Base-by-base conservation (phyloP, 2,797 vertebrate genomes). In the Xyrichtys novacula region DNA sequence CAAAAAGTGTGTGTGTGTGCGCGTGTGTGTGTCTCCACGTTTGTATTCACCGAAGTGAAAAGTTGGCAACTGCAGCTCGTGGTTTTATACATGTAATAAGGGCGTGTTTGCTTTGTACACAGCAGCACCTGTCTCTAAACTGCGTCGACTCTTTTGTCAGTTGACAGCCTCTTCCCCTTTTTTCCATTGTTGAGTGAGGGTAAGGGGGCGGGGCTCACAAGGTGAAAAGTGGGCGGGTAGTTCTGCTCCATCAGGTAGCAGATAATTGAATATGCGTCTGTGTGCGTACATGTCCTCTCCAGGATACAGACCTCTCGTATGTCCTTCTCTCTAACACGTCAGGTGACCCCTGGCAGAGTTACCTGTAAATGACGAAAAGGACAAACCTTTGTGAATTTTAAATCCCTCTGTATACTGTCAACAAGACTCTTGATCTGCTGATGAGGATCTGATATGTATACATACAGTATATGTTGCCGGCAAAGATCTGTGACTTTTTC, bases 81-180 rank as follows among this genome's bases (percentile, higher is more conserved):
- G 19, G 1, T 38, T 53, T 57, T 11, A 38, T 6, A 48, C 14
- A n/a, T 40, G 22, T 55, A 36, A 78, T 75, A 17, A 71, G 31
- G 65, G 29, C 4, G 15, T 84, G 85, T 90, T 90, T 90, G 71
- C 59, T 69, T 65, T 87, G 85, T 78, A 80, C 79, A 86, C 76
- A 83, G 28, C 10, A 39, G 20, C 43, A 17, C 36, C 29, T 65
- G 74, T 71, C 76, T 74, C 31, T 36, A 61, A 61, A 70, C 31
- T 5, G 43, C 36, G 26, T 14, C 43, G 19, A 43, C 39, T 9
- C 20, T 28, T 26, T n/a, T 59, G 1, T 58, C 42, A 46, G 61
- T 22, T 52, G 38, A 20, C 29, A 32, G 15, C 20, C 58, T 38
- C 31, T 49, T 28, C 5, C 0, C 17, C 38, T 43, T 26, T 26